Evolutionary conservation across 2,113 vertebrate genomes (phyloP).

Genomic region (Rhynchomys soricoides): DNA sequence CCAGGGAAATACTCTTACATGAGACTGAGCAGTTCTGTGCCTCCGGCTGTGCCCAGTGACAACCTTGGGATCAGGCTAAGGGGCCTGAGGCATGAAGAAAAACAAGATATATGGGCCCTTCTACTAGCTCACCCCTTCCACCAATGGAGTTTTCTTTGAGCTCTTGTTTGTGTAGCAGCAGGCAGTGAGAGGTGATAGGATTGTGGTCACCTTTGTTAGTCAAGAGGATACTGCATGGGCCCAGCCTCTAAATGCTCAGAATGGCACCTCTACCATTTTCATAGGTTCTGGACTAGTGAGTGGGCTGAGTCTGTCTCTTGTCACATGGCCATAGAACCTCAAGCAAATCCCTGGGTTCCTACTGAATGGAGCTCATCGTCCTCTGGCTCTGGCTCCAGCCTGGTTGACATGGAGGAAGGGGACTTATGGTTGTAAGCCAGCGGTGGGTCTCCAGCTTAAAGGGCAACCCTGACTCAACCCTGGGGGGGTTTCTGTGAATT

Average conservation of each 20-base stretch:
- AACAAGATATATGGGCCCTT: fast-evolving
- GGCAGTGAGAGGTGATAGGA: background rate
- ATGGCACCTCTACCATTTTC: background rate
- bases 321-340: fast-evolving
- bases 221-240: fast-evolving
- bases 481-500: background rate
- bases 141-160: background rate
- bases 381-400: background rate
- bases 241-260: background rate
- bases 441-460: fast-evolving
- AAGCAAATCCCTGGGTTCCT: background rate
- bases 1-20: fast-evolving
- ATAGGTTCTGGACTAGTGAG: background rate
- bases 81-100: background rate
- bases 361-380: background rate
- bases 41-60: fast-evolving
- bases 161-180: fast-evolving
- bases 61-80: fast-evolving
- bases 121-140: background rate
- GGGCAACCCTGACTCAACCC: background rate
- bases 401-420: background rate
- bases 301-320: background rate
- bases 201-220: background rate
- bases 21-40: background rate
- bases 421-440: too few relatives aligned